Percentiles rank a stretch among this genome's conserved stretches.
phyloP scores from a whole-genome alignment of 1,140 invertebrate species.

The Theocolax elegans region DNA sequence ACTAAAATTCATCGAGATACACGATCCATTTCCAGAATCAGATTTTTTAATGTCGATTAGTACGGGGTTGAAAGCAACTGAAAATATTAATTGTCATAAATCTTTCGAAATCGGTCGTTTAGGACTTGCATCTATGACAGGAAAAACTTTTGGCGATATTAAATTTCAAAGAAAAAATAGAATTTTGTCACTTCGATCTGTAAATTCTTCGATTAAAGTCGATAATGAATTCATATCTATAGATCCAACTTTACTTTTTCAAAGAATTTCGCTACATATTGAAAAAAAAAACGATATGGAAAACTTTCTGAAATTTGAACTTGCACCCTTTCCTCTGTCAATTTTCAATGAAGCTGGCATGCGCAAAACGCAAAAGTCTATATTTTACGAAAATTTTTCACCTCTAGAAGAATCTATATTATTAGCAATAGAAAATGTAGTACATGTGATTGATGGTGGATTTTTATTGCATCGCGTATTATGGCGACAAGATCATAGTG shows the following conservation, averaged over 20 bases:
- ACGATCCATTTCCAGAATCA: constrained; percentile 5
- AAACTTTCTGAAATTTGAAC: background rate
- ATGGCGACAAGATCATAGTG: no score
- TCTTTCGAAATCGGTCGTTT: constrained; percentile 1
- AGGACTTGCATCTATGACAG: no score
- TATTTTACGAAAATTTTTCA: background rate
- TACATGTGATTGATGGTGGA: background rate
- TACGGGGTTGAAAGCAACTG: background rate
- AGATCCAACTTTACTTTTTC: background rate
- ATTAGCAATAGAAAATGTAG: no score
- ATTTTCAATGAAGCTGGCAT: background rate
- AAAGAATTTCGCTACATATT: background rate
- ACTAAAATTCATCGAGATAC: background rate
- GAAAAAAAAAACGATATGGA: background rate
- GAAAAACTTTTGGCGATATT: background rate
- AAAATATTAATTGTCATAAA: constrained; percentile 7
- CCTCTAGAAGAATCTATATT: no score
- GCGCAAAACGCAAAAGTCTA: background rate
- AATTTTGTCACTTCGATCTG: no score
- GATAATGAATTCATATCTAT: background rate
- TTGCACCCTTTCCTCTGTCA: background rate
- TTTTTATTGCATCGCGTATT: constrained; percentile 8
- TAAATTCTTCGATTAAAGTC: no score
- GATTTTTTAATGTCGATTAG: background rate
- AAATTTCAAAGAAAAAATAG: constrained; percentile 40